These are phyloP conservation scores for Drosophila subobscura DNA, from an alignment of 1,140 invertebrate species.

Conservation along the genomic window DNA sequence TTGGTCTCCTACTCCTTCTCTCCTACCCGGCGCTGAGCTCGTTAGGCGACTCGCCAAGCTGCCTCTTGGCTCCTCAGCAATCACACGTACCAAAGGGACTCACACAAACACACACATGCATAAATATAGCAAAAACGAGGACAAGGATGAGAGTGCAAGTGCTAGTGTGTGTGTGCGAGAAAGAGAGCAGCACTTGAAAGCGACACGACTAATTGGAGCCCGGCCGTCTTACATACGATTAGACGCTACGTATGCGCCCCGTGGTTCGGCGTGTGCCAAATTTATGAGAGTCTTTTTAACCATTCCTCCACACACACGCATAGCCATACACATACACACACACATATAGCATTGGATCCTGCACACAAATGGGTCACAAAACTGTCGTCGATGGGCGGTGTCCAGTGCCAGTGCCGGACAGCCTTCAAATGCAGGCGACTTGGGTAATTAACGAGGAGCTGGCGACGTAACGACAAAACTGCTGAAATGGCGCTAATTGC, in stretches of 20 bases:
- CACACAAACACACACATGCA: neutral
- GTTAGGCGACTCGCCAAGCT: conserved; percentile 54
- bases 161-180: too few species aligned
- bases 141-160: conserved; percentile 47
- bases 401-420: conserved; percentile 32
- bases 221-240: conserved; percentile 53
- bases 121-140: conserved; percentile 41
- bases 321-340: too few species aligned
- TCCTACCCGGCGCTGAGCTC: conserved; percentile 44
- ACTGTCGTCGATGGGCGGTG: conserved; percentile 66
- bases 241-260: conserved; percentile 68
- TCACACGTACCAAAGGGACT: conserved; percentile 41
- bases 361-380: conserved; percentile 51
- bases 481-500: conserved; percentile 79
- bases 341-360: neutral
- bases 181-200: conserved; percentile 52
- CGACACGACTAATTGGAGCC: conserved; percentile 75
- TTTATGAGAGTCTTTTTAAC: conserved; percentile 61
- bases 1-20: conserved; percentile 15
- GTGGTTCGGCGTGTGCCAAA: conserved; percentile 52
- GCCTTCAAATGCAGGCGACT: conserved; percentile 44
- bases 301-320: conserved; percentile 19
- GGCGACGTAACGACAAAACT: conserved; percentile 38
- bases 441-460: conserved; percentile 54
- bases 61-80: conserved; percentile 23